phyloP scores from a whole-genome alignment of 2,113 vertebrate genomes.

The Tautogolabrus adspersus region DNA sequence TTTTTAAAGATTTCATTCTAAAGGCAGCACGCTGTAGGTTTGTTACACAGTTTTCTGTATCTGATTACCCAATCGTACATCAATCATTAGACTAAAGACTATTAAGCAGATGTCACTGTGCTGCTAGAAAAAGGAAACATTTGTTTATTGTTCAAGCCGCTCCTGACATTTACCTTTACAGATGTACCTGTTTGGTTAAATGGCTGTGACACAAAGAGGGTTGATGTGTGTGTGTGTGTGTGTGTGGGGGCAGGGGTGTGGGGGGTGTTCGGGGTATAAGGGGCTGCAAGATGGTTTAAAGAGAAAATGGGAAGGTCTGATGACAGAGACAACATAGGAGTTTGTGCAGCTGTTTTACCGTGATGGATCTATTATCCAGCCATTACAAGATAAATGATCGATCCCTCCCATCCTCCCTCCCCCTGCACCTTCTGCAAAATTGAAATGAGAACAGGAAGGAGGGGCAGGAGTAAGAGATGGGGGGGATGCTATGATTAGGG shows the following conservation, averaged over 20 bases:
- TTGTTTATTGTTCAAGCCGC: conserved; percentile 50
- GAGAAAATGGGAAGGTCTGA: conserved; percentile 77
- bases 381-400: conserved; percentile 99
- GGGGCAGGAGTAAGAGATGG: conserved; percentile 84
- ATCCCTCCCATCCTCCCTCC: conserved; percentile 91
- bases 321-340: conserved; percentile 81
- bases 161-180: conserved; percentile 64
- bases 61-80: conserved; percentile 11
- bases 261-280: background rate
- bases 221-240: background rate
- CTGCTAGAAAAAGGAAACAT: conserved; percentile 53
- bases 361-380: conserved; percentile 99
- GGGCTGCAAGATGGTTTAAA: conserved; percentile 64
- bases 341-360: conserved; percentile 95
- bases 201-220: conserved; percentile 63
- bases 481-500: conserved; percentile 92
- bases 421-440: conserved; percentile 89
- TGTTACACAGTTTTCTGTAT: background rate
- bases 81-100: conserved; percentile 14
- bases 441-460: conserved; percentile 97
- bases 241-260: background rate
- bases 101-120: conserved; percentile 22
- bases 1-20: background rate
- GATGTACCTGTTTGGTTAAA: conserved; percentile 69
- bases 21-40: background rate